Evolutionary conservation across 2,888 invertebrate genomes (phyloP), one percentile per base, ranked within the genome.

Genomic region (Toxonevra muliebris): DNA sequence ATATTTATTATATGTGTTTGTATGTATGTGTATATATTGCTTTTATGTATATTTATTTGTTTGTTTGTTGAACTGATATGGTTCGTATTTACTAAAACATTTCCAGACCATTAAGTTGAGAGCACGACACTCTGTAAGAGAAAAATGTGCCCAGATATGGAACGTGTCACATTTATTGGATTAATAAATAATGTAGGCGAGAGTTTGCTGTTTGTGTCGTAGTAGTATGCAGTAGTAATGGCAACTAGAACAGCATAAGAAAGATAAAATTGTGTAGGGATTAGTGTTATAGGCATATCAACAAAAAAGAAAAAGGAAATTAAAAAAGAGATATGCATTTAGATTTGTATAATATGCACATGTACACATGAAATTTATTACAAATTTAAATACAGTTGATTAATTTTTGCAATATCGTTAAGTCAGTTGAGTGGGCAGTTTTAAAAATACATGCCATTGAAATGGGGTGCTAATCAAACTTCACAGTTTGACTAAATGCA

Each of bases 151-250:
- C 41, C n/a, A 12, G 59, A 59, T 59, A 59, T 62, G 54, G 54
- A 53, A 62, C 19, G 62, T 62, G 62, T 62, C 62, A 41, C 53
- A 43, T 62, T 62, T 62, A 62, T 62, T 62, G 19, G 42, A 41
- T 59, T 19, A 59, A 59, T 59, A 59, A 59, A 59, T 41, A 43
- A 43, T 59, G 42, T 59, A 15, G 43, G 59, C n/a, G 3, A 30
- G 30, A 30, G 30, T 30, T 30, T 30, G 30, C 7, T 30, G 30
- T 30, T 30, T 30, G 30, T 30, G 30, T 30, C 7, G 30, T 30
- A n/a, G 13, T n/a, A 15, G 42, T 59, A 59, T 42, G 15, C 41
- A 43, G 30, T 19, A 55, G 20, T 19, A 54, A 54, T 12, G 19
- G 13, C 55, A 55, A 19, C 55, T 12, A 20, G 8, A 20, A 30